phyloP scores from a whole-genome alignment of 2,888 invertebrate genomes.

The Liopterus haemorrhoidalis region DNA sequence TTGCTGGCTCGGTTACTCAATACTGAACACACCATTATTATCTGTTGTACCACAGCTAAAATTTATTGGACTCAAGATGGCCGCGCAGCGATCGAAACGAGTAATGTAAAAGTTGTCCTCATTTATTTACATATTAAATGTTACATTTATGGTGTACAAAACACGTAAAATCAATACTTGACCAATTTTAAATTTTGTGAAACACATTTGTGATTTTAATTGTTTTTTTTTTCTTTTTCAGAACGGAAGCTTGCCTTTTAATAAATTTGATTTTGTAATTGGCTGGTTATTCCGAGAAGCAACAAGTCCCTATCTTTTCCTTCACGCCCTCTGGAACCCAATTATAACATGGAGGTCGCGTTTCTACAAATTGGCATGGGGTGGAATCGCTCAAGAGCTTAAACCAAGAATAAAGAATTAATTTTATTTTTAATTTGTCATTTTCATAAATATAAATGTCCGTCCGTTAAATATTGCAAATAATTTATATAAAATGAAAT shows the following conservation, averaged over 20 bases:
- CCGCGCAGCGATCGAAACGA: too few species aligned
- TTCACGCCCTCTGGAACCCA: conserved; percentile 80
- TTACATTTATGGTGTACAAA: neutral
- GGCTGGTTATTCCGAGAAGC: conserved; percentile 93
- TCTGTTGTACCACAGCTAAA: too few species aligned
- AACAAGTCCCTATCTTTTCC: conserved; percentile 82
- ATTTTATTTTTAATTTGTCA: conserved; percentile 28
- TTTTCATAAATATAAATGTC: neutral
- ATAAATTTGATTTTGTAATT: conserved; percentile 88
- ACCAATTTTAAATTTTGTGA: neutral
- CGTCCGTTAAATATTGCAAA: too few species aligned
- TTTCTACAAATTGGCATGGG: conserved; percentile 89
- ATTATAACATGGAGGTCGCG: conserved; percentile 91
- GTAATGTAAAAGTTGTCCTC: too few species aligned
- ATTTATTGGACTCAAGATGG: too few species aligned
- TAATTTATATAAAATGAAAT: too few species aligned
- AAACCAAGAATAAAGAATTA: conserved; percentile 66
- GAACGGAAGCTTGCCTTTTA: conserved; percentile 89
- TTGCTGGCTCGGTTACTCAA: too few species aligned
- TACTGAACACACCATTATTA: too few species aligned
- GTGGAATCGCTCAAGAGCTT: conserved; percentile 87
- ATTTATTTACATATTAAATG: too few species aligned
- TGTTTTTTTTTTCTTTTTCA: conserved; percentile 44
- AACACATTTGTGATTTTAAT: conserved; percentile 12
- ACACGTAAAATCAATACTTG: neutral